Percentiles rank a stretch among this genome's conserved stretches.
Evolutionary conservation across 2,113 vertebrate species (phyloP).

Genomic region (Engraulis encrasicolus): DNA sequence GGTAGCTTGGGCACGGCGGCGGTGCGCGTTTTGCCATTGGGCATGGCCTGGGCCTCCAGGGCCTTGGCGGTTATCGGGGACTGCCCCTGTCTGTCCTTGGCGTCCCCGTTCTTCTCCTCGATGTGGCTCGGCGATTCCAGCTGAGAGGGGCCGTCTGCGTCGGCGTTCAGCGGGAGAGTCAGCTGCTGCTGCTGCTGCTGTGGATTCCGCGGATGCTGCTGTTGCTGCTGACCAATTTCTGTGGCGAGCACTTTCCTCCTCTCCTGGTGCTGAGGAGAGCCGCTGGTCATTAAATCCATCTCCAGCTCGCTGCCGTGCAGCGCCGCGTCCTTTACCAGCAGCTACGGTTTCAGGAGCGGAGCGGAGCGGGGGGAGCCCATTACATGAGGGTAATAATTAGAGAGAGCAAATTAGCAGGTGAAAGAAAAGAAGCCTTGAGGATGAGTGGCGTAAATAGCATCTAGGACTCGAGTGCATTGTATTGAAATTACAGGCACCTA

Average conservation of each 20-base stretch:
- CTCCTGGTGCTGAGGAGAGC: slow-evolving; percentile 74
- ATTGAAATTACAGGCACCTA: background rate
- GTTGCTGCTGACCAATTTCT: slow-evolving; percentile 56
- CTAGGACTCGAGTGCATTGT: background rate
- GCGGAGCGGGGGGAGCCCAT: too few relatives aligned
- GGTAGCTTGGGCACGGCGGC: slow-evolving; percentile 85
- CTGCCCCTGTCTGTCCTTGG: slow-evolving; percentile 69
- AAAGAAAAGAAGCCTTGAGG: background rate
- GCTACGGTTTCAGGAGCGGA: slow-evolving; percentile 55
- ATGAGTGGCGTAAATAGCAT: background rate
- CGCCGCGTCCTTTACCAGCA: slow-evolving; percentile 84
- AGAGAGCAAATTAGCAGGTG: background rate
- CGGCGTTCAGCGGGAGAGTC: background rate
- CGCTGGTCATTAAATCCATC: slow-evolving; percentile 86
- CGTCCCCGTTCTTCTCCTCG: slow-evolving; percentile 87
- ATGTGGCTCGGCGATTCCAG: slow-evolving; percentile 75
- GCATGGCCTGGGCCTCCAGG: slow-evolving; percentile 92
- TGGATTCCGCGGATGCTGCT: slow-evolving; percentile 30
- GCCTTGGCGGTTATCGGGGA: slow-evolving; percentile 78
- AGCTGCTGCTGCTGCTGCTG: slow-evolving; percentile 54
- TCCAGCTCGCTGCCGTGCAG: slow-evolving; percentile 87
- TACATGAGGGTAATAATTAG: background rate
- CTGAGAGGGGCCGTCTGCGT: slow-evolving; percentile 75
- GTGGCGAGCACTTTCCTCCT: slow-evolving; percentile 72
- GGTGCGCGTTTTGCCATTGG: slow-evolving; percentile 91